A percentile compares a stretch with the other conserved stretches of the same genome.
Conservation (phyloP, 2,888 invertebrate genomes). For the Heliothis peltigera region DNA sequence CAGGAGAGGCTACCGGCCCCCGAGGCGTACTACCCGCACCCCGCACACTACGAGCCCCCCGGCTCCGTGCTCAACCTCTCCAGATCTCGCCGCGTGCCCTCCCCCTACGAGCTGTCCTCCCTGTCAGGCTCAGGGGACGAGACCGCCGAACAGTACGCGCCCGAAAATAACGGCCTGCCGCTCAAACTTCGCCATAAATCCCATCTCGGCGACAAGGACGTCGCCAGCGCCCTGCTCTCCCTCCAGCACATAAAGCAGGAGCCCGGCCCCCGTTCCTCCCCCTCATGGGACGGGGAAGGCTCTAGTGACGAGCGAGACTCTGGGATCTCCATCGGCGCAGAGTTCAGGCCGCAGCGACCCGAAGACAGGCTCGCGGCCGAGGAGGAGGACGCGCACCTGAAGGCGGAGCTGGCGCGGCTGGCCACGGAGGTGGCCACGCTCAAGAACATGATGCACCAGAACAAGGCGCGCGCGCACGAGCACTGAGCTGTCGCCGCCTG, state of each 20-base stretch:
- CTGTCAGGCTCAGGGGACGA: slow-evolving; percentile 91
- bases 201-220: slow-evolving; percentile 96
- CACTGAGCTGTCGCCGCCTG: slow-evolving; percentile 81
- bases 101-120: slow-evolving; percentile 95
- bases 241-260: slow-evolving; percentile 96
- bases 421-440: slow-evolving; percentile 97
- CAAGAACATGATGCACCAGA: slow-evolving; percentile 94
- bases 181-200: slow-evolving; percentile 97
- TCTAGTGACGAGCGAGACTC: slow-evolving; percentile 97
- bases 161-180: slow-evolving; percentile 94
- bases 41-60: slow-evolving; percentile 90
- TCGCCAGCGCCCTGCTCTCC: slow-evolving; percentile 95
- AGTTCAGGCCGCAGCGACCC: slow-evolving; percentile 88
- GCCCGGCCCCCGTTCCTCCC: slow-evolving; percentile 94
- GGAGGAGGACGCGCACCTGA: slow-evolving; percentile 93
- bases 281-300: slow-evolving; percentile 96
- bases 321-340: slow-evolving; percentile 95
- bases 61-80: slow-evolving; percentile 94
- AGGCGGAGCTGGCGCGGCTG: slow-evolving; percentile 95
- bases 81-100: slow-evolving; percentile 91
- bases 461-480: slow-evolving; percentile 86
- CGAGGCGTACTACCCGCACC: slow-evolving; percentile 86
- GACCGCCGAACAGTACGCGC: slow-evolving; percentile 88
- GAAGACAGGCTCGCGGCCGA: slow-evolving; percentile 82
- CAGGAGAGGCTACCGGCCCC: slow-evolving; percentile 85